These are phyloP conservation scores for Dryocosmus kuriphilus DNA, from an alignment of 2,888 invertebrate species.

Conservation along the genomic window DNA sequence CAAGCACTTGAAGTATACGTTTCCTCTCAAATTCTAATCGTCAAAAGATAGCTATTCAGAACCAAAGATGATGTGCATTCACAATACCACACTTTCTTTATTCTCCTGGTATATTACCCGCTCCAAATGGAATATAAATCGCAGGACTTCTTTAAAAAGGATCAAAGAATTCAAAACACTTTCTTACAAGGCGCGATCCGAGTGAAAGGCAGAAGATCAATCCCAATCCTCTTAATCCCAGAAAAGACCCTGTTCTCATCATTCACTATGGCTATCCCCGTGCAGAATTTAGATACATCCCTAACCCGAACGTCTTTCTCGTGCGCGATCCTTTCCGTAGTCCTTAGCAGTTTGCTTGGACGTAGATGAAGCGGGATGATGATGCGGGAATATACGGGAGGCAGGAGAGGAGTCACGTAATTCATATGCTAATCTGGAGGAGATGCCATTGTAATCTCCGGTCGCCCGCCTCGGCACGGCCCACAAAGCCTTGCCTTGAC, in stretches of 20 bases:
- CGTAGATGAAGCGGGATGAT: constrained; percentile 34
- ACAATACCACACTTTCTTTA: not conserved
- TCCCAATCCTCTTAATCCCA: constrained; percentile 5
- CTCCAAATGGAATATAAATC: constrained; percentile 14
- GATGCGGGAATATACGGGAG: constrained; percentile 38
- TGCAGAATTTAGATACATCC: constrained; percentile 26
- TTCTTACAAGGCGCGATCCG: constrained; percentile 1
- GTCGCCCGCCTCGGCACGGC: constrained; percentile 71
- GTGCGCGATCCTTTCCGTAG: constrained; percentile 13
- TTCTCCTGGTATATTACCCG: not conserved
- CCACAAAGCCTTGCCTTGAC: constrained; percentile 75
- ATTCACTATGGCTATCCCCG: not conserved
- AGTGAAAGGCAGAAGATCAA: constrained; percentile 26
- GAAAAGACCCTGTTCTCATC: not conserved
- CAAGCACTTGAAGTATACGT: constrained; percentile 2
- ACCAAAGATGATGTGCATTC: constrained; percentile 33
- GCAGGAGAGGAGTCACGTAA: constrained; percentile 69
- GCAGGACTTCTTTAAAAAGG: constrained; percentile 6
- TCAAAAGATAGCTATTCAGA: constrained; percentile 18
- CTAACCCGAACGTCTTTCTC: constrained; percentile 15
- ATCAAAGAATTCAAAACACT: constrained; percentile 16
- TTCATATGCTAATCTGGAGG: constrained; percentile 77
- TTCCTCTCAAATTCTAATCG: constrained; percentile 10
- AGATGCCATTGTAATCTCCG: constrained; percentile 78
- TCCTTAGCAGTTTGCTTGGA: constrained; percentile 34